Evolutionary conservation across 1,140 invertebrate genomes (phyloP).

Genomic region (Trachelipus rathkii): DNA sequence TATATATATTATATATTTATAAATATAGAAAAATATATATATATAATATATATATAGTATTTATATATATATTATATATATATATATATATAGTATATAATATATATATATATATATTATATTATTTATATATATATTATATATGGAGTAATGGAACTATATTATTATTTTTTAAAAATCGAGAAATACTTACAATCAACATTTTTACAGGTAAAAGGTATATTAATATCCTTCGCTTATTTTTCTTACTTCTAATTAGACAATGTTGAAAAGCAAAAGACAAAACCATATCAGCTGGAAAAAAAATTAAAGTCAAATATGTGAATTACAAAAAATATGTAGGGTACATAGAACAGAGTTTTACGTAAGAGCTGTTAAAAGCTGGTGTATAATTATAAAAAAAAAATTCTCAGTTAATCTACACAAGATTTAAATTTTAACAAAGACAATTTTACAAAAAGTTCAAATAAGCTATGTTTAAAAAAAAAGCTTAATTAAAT

Average conservation of each 20-base stretch:
- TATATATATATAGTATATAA: no score
- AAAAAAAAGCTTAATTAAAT: conserved; percentile 27
- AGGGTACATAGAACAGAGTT: neutral
- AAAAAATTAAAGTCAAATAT: conserved; percentile 42
- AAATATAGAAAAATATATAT: no score
- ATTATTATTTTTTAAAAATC: no score
- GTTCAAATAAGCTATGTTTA: neutral
- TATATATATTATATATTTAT: no score
- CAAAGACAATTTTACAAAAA: neutral
- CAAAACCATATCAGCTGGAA: conserved; percentile 64
- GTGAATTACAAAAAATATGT: conserved; percentile 23
- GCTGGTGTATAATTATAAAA: no score
- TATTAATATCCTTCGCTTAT: conserved; percentile 89
- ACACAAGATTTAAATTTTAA: neutral
- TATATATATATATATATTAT: no score
- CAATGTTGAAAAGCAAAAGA: conserved; percentile 86
- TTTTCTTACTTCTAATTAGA: conserved; percentile 72
- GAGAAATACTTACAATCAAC: conserved; percentile 61
- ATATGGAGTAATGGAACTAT: no score
- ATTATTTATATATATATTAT: no score
- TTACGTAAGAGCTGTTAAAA: no score
- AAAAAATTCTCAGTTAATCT: neutral
- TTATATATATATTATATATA: no score
- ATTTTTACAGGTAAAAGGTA: conserved; percentile 97
- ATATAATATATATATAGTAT: no score